Evolutionary conservation across 1,140 invertebrate species (phyloP), one percentile per base, ranked within the genome.

Genomic region (Zaprionus taronus): DNA sequence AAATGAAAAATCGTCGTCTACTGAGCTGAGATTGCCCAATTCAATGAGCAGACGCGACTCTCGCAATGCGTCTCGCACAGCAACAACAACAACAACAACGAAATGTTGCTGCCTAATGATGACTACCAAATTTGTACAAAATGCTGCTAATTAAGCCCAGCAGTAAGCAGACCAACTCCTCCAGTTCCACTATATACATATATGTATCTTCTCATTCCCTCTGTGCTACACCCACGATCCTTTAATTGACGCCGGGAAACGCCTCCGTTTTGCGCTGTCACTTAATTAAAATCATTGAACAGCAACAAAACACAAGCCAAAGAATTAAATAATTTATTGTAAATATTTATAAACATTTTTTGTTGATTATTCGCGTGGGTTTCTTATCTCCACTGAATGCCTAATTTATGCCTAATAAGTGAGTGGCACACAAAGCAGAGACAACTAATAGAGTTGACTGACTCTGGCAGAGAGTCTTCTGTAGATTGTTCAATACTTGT

Each of bases 211-310:
- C 49, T 22, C 14, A 14, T 15, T 5, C 15, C 2, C 5, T 49
- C 41, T 31, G 22, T 51, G 31, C 28, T 24, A 60, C 82, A 82
- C 82, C 82, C 79, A 85, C 82, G 83, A 79, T 76, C 67, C 74
- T 83, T 77, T 58, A 77, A 73, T 68, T 62, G 66, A 15, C 31
- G n/a, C 11, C 44, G 47, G 51, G 56, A 57, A 26, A 72, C 61
- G 55, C 62, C 62, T 66, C 44, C 61, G 41, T 66, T 36, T 47
- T 56, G 17, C 31, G 22, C 78, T 55, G 22, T 47, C 74, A 74
- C 72, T 63, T 83, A 82, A 83, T 83, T 83, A 79, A 75, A 79
- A 61, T 76, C 78, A 77, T 53, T 72, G 57, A 60, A 31, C 63
- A 60, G 34, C 24, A 41, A 36, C 5, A n/a, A 55, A 41, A 22